Percentiles rank a stretch among this genome's conserved stretches.
Conservation (phyloP, 2,113 vertebrate genomes). For the Cranoglanis bouderius region DNA sequence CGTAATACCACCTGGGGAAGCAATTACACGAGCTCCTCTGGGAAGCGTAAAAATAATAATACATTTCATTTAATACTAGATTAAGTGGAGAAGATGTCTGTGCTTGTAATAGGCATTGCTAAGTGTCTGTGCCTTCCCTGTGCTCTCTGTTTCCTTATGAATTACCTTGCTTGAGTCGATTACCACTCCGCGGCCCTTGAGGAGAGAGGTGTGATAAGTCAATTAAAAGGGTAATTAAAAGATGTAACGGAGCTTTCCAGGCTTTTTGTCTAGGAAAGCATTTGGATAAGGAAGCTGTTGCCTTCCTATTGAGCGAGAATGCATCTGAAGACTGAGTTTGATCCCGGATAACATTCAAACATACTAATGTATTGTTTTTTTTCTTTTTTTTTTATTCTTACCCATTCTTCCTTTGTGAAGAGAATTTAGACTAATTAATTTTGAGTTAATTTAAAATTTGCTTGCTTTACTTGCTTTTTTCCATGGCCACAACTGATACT, state of each 20-base stretch:
- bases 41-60: conserved; percentile 66
- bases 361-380: background rate
- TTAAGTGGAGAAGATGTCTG: conserved; percentile 70
- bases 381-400: too few species aligned
- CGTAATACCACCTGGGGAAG: conserved; percentile 62
- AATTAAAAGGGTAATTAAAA: conserved; percentile 68
- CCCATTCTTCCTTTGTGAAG: too few species aligned
- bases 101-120: conserved; percentile 67
- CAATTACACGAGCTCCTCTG: conserved; percentile 62
- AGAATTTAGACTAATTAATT: too few species aligned
- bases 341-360: too few species aligned
- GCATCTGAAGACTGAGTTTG: background rate
- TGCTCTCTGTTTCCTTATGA: conserved; percentile 64
- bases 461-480: too few species aligned
- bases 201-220: conserved; percentile 67
- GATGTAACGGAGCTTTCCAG: conserved; percentile 60
- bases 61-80: conserved; percentile 72
- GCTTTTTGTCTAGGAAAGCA: conserved; percentile 12
- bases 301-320: background rate
- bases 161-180: conserved; percentile 66
- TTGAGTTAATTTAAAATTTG: too few species aligned
- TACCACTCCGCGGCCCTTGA: conserved; percentile 58
- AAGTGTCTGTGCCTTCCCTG: conserved; percentile 60
- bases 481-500: too few species aligned
- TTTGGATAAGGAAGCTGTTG: background rate